phyloP scores from a whole-genome alignment of 35 echinoderm and acorn worm species.

The Holothuria glaberrima region DNA sequence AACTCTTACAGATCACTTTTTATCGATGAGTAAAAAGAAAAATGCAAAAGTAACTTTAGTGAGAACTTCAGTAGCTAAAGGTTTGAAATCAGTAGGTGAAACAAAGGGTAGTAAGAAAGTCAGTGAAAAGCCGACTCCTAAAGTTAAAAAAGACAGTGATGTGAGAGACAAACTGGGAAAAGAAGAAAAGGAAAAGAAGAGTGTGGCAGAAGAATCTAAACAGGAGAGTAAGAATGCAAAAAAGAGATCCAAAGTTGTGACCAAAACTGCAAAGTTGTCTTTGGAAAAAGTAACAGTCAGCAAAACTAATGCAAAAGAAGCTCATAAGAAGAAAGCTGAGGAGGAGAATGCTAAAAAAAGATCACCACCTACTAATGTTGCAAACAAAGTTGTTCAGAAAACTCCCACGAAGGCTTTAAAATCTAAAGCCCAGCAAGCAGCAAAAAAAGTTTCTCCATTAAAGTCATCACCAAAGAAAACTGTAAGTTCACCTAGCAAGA shows the following conservation, averaged over 20 bases:
- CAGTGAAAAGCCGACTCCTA: conserved; percentile 11
- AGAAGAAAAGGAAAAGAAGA: background rate
- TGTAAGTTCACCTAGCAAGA: no score
- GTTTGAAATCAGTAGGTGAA: background rate
- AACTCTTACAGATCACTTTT: conserved; percentile 34
- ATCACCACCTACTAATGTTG: background rate
- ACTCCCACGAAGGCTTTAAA: conserved; percentile 34
- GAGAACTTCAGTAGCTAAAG: background rate
- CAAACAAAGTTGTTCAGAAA: conserved; percentile 5
- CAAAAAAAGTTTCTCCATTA: background rate
- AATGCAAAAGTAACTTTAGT: background rate
- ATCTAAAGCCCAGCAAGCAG: background rate
- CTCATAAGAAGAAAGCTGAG: background rate
- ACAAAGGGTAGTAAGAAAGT: background rate
- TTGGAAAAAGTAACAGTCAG: conserved; percentile 30
- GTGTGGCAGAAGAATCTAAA: no score
- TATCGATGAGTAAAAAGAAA: background rate
- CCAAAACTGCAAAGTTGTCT: background rate
- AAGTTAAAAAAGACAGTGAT: conserved; percentile 27
- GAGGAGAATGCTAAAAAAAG: conserved; percentile 34
- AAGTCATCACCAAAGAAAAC: conserved; percentile 12
- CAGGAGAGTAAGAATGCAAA: no score
- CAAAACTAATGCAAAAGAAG: conserved; percentile 20
- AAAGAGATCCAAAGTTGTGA: no score
- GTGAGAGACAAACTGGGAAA: background rate